Conservation (phyloP, 2,888 invertebrate species). For the Macrosoma leucophasiata region DNA sequence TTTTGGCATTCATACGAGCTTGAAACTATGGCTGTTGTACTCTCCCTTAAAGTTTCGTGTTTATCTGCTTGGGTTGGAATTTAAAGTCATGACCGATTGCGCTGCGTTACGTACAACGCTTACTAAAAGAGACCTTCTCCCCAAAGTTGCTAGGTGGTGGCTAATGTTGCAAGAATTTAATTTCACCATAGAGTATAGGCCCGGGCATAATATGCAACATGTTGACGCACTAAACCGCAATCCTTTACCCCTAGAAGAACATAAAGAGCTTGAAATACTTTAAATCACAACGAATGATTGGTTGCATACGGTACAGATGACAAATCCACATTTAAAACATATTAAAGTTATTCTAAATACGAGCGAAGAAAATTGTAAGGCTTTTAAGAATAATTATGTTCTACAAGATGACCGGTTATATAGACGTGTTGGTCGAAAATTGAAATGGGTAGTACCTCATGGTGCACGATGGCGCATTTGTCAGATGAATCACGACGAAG, state of each 20-base stretch:
- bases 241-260: slow-evolving; percentile 1
- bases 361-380: too few species aligned
- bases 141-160: slow-evolving; percentile 30
- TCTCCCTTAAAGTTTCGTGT: slow-evolving; percentile 10
- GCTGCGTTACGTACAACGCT: slow-evolving; percentile 4
- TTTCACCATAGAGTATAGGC: slow-evolving; percentile 12
- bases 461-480: slow-evolving; percentile 25
- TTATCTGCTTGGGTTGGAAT: slow-evolving; percentile 8
- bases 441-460: slow-evolving; percentile 26
- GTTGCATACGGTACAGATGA: too few species aligned
- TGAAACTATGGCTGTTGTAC: slow-evolving; percentile 14
- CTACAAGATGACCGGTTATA: slow-evolving; percentile 20
- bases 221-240: slow-evolving; percentile 8
- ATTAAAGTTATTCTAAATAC: too few species aligned
- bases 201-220: slow-evolving; percentile 7
- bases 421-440: slow-evolving; percentile 9
- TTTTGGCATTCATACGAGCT: slow-evolving; percentile 37
- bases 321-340: too few species aligned
- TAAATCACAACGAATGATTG: too few species aligned
- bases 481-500: slow-evolving; percentile 26
- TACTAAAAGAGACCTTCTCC: slow-evolving; percentile 14
- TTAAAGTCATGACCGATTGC: slow-evolving; percentile 15
- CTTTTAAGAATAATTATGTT: slow-evolving; percentile 23
- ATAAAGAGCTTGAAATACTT: too few species aligned
- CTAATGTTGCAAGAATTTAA: slow-evolving; percentile 11